Conservation (phyloP, 2,888 invertebrate genomes). For the Latrodectus elegans region DNA sequence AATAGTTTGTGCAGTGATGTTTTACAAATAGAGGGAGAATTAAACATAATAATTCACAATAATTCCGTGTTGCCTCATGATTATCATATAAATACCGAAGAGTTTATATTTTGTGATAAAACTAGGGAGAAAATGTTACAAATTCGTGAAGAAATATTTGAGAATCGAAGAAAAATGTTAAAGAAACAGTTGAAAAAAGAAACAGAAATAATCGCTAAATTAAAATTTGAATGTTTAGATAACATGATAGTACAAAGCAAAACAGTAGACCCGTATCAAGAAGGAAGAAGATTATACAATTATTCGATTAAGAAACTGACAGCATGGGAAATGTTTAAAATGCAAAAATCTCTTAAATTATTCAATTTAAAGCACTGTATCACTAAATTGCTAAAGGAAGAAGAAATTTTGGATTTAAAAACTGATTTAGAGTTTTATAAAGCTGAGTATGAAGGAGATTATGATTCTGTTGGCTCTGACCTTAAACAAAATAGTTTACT, state of each 20-base stretch:
- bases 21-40: not conserved
- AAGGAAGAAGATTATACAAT: constrained; percentile 17
- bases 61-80: constrained; percentile 10
- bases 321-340: not conserved
- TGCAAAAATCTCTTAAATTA: constrained; percentile 1
- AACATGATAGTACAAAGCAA: constrained; percentile 28
- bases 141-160: not conserved
- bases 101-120: constrained; percentile 38
- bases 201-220: not conserved
- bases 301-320: constrained; percentile 25
- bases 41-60: not conserved
- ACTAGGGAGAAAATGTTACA: constrained; percentile 4
- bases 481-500: constrained; percentile 16
- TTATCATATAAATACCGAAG: constrained; percentile 34
- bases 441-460: not conserved
- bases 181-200: not conserved
- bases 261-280: constrained; percentile 9
- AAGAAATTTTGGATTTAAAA: not conserved
- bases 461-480: not conserved
- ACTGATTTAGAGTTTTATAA: not conserved
- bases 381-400: not conserved
- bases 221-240: constrained; percentile 22
- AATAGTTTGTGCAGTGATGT: not conserved
- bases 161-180: not conserved
- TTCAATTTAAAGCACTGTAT: constrained; percentile 10